Evolutionary conservation across 2,113 vertebrate genomes (phyloP).

Genomic region (Mungos mungo): DNA sequence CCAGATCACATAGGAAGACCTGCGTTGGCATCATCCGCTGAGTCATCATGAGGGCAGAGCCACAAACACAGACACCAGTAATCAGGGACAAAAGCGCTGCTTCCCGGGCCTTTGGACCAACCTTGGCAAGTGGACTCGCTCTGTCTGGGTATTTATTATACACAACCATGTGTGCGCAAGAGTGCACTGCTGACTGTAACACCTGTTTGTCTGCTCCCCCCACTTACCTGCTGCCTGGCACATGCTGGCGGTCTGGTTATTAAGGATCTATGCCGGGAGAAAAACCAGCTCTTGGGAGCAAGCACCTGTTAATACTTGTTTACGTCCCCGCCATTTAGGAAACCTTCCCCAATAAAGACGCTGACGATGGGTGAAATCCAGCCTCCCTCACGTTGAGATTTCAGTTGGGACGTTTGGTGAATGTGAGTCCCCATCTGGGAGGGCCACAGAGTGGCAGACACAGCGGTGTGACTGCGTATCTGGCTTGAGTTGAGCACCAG

Average conservation of each 20-base stretch:
- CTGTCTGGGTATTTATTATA: not conserved
- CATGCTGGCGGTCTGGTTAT: not conserved
- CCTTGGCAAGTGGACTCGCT: not conserved
- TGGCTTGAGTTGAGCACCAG: not conserved
- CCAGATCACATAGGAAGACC: not conserved
- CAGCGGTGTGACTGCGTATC: not conserved
- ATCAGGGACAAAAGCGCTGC: not conserved
- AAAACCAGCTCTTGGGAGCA: not conserved
- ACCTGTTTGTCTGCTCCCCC: not conserved
- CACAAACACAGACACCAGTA: not conserved
- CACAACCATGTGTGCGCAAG: not conserved
- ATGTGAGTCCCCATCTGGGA: not conserved
- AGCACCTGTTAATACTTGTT: not conserved
- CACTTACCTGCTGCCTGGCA: not conserved
- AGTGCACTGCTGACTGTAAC: not conserved
- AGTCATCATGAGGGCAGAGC: not conserved
- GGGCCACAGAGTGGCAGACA: accelerated
- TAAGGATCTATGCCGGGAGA: not conserved
- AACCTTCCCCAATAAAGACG: not conserved
- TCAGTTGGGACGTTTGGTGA: not conserved
- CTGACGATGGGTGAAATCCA: accelerated
- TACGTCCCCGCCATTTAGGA: too few species aligned
- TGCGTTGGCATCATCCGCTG: accelerated
- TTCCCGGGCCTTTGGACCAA: not conserved
- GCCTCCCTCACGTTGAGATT: too few species aligned